phyloP scores from a whole-genome alignment of 1,140 invertebrate genomes.

The Octopus bimaculoides region DNA sequence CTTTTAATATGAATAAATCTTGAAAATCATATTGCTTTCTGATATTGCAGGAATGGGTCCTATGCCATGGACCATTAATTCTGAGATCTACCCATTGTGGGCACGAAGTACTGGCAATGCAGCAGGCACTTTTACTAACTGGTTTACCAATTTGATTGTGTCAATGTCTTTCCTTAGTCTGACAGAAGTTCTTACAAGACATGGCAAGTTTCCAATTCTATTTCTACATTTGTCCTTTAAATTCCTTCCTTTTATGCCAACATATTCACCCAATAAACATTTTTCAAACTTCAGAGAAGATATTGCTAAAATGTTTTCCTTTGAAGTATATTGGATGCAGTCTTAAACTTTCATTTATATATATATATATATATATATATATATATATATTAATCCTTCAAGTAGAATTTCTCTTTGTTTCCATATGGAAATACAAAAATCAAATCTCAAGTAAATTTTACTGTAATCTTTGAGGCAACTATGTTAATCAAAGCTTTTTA shows the following conservation, averaged over 20 bases:
- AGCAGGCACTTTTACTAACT: constrained; percentile 65
- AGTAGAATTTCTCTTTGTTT: too few species aligned
- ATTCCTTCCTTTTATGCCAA: neutral
- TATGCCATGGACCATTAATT: constrained; percentile 69
- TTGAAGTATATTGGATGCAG: too few species aligned
- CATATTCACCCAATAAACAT: too few species aligned
- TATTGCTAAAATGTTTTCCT: too few species aligned
- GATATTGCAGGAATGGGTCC: constrained; percentile 63
- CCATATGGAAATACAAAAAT: too few species aligned
- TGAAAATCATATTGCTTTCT: neutral
- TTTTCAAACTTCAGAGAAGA: too few species aligned
- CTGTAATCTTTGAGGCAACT: too few species aligned
- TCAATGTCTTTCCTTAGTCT: constrained; percentile 65
- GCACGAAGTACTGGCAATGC: constrained; percentile 63
- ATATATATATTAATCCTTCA: neutral
- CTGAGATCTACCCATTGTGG: constrained; percentile 69
- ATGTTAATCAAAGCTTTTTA: too few species aligned
- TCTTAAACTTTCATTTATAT: neutral
- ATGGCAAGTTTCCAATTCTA: constrained; percentile 50
- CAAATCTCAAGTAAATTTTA: too few species aligned
- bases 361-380: constrained; percentile 10
- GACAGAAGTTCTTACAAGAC: constrained; percentile 59
- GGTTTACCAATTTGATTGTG: constrained; percentile 64
- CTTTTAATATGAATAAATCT: too few species aligned
- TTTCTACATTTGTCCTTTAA: constrained; percentile 5